Conservation (phyloP, 2,797 vertebrate genomes). For the Rhinichthys osculus region DNA sequence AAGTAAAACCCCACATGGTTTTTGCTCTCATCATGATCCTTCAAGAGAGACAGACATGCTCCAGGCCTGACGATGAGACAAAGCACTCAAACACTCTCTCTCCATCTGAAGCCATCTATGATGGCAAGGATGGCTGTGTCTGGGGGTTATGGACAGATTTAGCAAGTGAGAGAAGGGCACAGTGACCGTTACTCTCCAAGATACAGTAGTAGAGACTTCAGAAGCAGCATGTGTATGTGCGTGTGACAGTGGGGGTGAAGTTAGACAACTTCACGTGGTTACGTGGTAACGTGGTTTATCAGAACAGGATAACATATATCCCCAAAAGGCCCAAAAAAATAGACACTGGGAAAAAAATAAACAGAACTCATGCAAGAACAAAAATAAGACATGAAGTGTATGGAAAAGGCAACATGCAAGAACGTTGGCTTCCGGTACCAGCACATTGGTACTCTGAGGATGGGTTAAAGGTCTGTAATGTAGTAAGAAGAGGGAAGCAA, state of each 20-base stretch:
- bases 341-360: not conserved
- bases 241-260: not conserved
- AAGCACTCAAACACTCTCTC: conserved; percentile 18
- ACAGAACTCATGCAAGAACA: not conserved
- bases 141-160: conserved; percentile 16
- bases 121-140: conserved; percentile 22
- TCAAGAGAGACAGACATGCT: conserved; percentile 16
- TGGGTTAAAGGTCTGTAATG: not conserved
- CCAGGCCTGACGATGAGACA: not conserved
- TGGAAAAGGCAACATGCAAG: conserved; percentile 13
- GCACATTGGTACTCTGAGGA: not conserved
- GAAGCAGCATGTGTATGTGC: not conserved
- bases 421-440: not conserved
- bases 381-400: conserved; percentile 2
- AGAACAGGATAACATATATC: not conserved
- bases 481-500: not conserved
- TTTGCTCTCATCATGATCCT: not conserved
- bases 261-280: not conserved
- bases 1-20: not conserved
- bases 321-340: not conserved
- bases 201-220: not conserved
- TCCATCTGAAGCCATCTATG: conserved; percentile 23
- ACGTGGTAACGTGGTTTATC: not conserved
- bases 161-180: not conserved
- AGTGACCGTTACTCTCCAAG: conserved; percentile 1